These are phyloP conservation scores for Copidosoma aretas DNA, from an alignment of 2,888 invertebrate species.

Conservation along the genomic window DNA sequence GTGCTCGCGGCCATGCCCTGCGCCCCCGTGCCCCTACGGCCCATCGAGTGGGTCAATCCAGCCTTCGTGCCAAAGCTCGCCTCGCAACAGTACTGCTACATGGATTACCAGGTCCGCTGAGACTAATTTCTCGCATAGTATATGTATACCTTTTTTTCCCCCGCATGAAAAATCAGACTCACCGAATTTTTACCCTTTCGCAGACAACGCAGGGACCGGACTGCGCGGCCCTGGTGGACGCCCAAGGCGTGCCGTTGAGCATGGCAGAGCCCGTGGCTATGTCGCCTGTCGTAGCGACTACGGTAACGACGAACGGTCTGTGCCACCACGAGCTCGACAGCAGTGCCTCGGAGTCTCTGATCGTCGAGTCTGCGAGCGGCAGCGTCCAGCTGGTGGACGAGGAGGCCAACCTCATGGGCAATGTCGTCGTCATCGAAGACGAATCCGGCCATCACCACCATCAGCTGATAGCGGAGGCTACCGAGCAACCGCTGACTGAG, in stretches of 20 bases:
- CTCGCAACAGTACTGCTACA: constrained; percentile 54
- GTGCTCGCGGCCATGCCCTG: constrained; percentile 62
- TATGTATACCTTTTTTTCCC: neutral
- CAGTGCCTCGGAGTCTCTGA: neutral
- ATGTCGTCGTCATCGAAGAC: neutral
- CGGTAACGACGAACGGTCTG: constrained; percentile 37
- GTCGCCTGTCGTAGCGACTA: too few relatives aligned
- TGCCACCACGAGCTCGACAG: constrained; percentile 26
- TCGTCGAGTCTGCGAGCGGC: neutral
- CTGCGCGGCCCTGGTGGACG: constrained; percentile 47
- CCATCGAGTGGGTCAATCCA: constrained; percentile 64
- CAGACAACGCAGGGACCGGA: constrained; percentile 50
- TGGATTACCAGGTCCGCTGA: constrained; percentile 56
- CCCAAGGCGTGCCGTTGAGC: constrained; percentile 44
- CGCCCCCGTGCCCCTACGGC: constrained; percentile 62
- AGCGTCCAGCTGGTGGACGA: neutral
- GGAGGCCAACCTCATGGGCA: neutral
- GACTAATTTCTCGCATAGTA: neutral
- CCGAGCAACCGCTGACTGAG: neutral
- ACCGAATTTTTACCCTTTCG: constrained; percentile 9
- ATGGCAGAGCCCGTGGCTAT: constrained; percentile 32
- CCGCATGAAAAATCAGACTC: too few relatives aligned
- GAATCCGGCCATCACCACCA: neutral
- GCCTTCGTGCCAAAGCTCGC: constrained; percentile 56
- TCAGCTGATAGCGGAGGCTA: neutral